Evolutionary conservation across 1,140 invertebrate species (phyloP).

Genomic region (Microplitis demolitor): DNA sequence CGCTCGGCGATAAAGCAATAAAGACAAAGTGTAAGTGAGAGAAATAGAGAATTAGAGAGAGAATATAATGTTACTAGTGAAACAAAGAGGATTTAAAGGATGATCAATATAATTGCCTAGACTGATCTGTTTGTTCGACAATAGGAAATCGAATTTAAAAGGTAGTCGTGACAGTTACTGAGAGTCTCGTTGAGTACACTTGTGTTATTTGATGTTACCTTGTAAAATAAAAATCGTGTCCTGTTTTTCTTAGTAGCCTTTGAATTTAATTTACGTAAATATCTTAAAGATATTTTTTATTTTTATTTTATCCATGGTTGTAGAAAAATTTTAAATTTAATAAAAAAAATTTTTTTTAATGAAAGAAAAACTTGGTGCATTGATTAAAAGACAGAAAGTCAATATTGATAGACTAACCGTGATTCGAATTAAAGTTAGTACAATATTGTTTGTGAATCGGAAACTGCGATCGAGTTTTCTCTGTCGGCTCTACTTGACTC

Average conservation of each 20-base stretch:
- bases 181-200: too few relatives aligned
- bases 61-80: too few relatives aligned
- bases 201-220: too few relatives aligned
- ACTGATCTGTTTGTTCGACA: background rate
- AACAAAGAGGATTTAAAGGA: background rate
- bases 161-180: background rate
- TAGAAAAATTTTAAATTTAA: background rate
- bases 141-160: conserved; percentile 1
- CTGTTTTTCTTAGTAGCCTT: conserved; percentile 10
- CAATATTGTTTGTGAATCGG: conserved; percentile 22
- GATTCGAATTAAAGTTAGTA: conserved; percentile 33
- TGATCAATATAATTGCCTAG: background rate
- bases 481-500: too few relatives aligned
- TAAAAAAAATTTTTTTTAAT: background rate
- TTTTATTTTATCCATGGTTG: background rate
- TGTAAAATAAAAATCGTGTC: conserved; percentile 6
- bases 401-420: conserved; percentile 28
- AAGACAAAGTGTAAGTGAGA: background rate
- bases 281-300: background rate
- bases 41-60: too few relatives aligned
- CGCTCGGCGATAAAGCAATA: background rate
- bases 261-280: background rate
- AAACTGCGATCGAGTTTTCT: background rate
- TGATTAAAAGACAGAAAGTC: conserved; percentile 26
- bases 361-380: background rate